A percentile compares a stretch with the other conserved stretches of the same genome.
phyloP scores from a whole-genome alignment of 2,888 invertebrate species.

The Oeneis ivallda region DNA sequence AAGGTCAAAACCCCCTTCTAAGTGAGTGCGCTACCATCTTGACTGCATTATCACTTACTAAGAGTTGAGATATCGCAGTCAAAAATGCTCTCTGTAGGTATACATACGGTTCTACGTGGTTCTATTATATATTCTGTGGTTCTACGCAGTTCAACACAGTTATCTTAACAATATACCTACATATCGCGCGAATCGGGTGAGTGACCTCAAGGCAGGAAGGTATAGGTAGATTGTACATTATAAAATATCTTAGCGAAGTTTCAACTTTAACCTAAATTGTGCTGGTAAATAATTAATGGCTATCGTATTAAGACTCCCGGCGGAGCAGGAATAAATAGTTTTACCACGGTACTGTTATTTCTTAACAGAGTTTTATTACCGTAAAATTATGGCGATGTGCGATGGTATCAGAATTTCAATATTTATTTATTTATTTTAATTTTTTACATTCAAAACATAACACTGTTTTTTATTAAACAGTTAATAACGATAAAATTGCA shows the following conservation, averaged over 20 bases:
- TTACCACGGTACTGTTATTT: neutral
- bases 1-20: too few species aligned
- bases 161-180: neutral
- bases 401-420: too few species aligned
- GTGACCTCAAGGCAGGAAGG: neutral
- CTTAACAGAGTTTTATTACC: neutral
- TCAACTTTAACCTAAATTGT: conserved; percentile 4
- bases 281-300: neutral
- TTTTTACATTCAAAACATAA: too few species aligned
- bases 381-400: too few species aligned
- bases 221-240: neutral
- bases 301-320: neutral
- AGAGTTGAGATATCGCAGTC: too few species aligned
- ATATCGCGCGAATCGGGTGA: neutral
- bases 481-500: too few species aligned
- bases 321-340: neutral
- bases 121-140: neutral
- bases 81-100: too few species aligned
- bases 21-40: too few species aligned
- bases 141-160: neutral
- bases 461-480: too few species aligned
- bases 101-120: too few species aligned
- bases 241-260: neutral
- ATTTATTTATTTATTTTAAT: too few species aligned
- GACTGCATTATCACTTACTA: too few species aligned